These are phyloP conservation scores for Pogonocichla stellata DNA, from an alignment of 2,113 vertebrate species.

Conservation along the genomic window DNA sequence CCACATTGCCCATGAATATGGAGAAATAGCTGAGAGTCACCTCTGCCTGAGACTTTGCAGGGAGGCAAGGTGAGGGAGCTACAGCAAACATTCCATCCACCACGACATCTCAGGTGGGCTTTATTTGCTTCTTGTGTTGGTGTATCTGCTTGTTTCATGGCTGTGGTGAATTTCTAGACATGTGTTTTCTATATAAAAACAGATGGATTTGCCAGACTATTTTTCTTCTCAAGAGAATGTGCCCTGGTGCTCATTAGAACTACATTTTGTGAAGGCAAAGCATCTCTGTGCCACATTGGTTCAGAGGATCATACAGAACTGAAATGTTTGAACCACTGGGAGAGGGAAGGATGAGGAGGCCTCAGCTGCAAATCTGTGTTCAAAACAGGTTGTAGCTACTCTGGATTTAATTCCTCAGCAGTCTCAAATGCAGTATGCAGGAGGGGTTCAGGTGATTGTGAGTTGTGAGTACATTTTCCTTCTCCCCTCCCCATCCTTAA, in stretches of 20 bases:
- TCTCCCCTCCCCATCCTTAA: neutral
- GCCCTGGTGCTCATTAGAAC: neutral
- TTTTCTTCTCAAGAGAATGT: neutral
- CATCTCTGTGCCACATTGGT: neutral
- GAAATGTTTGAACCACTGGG: neutral
- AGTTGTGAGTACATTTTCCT: neutral
- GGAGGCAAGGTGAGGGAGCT: neutral
- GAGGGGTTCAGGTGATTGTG: neutral
- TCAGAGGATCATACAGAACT: neutral
- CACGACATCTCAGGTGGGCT: neutral
- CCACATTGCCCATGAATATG: neutral
- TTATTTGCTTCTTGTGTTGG: neutral
- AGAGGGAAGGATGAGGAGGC: neutral
- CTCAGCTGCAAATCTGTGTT: neutral
- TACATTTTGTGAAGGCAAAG: neutral
- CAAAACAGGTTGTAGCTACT: neutral
- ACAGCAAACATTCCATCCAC: neutral
- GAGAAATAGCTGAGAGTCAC: neutral
- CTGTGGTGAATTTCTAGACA: neutral
- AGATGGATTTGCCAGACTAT: neutral
- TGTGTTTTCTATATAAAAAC: neutral
- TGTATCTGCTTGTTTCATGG: neutral
- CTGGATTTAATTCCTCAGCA: neutral
- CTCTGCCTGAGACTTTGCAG: fast-evolving
- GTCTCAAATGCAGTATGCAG: neutral